These are phyloP conservation scores for Epinephelus malabaricus DNA, from an alignment of 2,797 vertebrate species.

Conservation along the genomic window DNA sequence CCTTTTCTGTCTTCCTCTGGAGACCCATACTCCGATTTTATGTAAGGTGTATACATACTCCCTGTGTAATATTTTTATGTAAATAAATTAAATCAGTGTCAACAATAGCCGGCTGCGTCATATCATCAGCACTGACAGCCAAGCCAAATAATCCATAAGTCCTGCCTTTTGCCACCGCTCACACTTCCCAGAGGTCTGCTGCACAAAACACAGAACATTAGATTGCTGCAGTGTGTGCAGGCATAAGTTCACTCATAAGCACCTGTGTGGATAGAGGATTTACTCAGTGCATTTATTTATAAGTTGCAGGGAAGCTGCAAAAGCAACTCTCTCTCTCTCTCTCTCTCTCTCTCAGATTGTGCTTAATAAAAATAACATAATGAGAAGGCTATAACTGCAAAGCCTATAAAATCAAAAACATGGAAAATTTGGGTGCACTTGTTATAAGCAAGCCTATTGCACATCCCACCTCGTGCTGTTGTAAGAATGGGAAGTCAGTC, in stretches of 20 bases:
- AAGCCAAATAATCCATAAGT: slow-evolving; percentile 16
- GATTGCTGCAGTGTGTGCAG: slow-evolving; percentile 24
- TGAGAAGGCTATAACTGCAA: not conserved
- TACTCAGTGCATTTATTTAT: slow-evolving; percentile 28
- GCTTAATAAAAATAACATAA: slow-evolving; percentile 5
- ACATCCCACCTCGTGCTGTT: slow-evolving; percentile 31
- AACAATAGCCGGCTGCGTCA: slow-evolving; percentile 24
- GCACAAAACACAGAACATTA: slow-evolving; percentile 25
- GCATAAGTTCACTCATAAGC: slow-evolving; percentile 25
- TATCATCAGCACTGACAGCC: slow-evolving; percentile 35
- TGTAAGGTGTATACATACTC: slow-evolving; percentile 14
- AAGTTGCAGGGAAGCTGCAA: slow-evolving; percentile 39
- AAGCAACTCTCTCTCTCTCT: slow-evolving; percentile 8
- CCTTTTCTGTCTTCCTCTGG: slow-evolving; percentile 21
- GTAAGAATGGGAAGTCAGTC: slow-evolving; percentile 19
- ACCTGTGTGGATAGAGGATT: slow-evolving; percentile 37
- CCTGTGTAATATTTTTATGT: slow-evolving; percentile 23
- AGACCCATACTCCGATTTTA: slow-evolving; percentile 7
- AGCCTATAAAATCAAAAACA: slow-evolving; percentile 26
- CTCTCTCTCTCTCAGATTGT: slow-evolving; percentile 3
- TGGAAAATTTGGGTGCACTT: slow-evolving; percentile 22
- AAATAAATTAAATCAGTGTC: slow-evolving; percentile 34
- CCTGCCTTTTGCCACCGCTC: slow-evolving; percentile 11
- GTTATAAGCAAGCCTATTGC: slow-evolving; percentile 3
- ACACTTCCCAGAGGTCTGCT: slow-evolving; percentile 23